Evolutionary conservation across 2,113 vertebrate genomes (phyloP), one percentile per base, ranked within the genome.

Genomic region (Thinocorus orbignyianus): DNA sequence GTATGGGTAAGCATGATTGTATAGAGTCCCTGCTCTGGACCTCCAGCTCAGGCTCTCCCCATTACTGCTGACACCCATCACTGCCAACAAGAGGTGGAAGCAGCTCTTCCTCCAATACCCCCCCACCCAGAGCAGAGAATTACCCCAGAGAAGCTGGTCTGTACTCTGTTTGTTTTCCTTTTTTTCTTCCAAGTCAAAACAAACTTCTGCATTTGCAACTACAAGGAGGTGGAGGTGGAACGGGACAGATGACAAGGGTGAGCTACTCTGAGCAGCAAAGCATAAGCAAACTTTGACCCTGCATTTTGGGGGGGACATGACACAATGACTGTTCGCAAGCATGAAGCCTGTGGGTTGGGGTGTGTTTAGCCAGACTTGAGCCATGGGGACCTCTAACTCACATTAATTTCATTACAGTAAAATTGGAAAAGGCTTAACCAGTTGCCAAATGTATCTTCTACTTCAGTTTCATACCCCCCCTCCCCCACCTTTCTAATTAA

Each of bases 1-100:
- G 26, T 35, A 16, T 14, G 30, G 69, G 19, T 44, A 66, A 54
- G 39, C 23, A 76, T 5, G 9, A 14, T 24, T 2, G 3, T 9
- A 10, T 2, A 9, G 57, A 64, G 35, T 28, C 35, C 41, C 18
- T 71, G 69, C 28, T 82, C 30, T 42, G 68, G 44, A 48, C 35
- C 39, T 52, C 42, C 33, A 60, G 48, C 42, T 80, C 76, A 65
- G 68, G 54, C 35, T 49, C 19, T 42, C 16, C 28, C 57, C 3
- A 0, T 41, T 31, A 46, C 49, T 19, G 35, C 42, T 71, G 39
- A 68, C 30, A 71, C 26, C 54, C 0, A 0, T 25, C 44, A 58
- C 51, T 71, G 30, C 42, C 68, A n/a, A 35, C 0, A 1, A 48
- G 48, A 46, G 54, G 9, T n/a, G 20, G 18, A 37, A 6, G 10